Conservation (phyloP, 2,113 vertebrate genomes). For the Podarcis cretensis region DNA sequence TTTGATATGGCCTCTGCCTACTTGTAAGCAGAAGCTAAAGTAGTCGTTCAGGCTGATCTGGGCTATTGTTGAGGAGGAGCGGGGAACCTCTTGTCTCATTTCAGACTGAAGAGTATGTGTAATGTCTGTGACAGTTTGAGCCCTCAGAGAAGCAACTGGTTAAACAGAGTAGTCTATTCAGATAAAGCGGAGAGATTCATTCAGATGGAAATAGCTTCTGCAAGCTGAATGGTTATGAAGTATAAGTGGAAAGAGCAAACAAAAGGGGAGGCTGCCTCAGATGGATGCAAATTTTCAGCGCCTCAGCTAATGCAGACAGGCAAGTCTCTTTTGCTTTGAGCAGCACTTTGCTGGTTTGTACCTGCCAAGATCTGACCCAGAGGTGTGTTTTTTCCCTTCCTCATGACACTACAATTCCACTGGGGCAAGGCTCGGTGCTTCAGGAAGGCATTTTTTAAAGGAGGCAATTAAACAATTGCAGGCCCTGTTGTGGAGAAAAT, state of each 20-base stretch:
- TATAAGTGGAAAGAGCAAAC: slow-evolving; percentile 41
- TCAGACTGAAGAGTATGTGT: slow-evolving; percentile 38
- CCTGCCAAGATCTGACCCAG: slow-evolving; percentile 7
- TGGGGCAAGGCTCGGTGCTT: background rate
- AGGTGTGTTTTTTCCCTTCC: background rate
- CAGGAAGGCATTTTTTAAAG: background rate
- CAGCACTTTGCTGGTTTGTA: slow-evolving; percentile 25
- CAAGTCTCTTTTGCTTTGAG: background rate
- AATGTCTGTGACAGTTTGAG: slow-evolving; percentile 53
- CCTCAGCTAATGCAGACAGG: slow-evolving; percentile 16
- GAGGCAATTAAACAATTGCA: background rate
- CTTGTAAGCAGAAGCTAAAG: slow-evolving; percentile 8
- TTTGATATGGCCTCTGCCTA: slow-evolving; percentile 24
- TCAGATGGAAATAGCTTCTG: slow-evolving; percentile 66
- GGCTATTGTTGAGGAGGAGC: slow-evolving; percentile 28
- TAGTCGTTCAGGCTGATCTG: slow-evolving; percentile 29
- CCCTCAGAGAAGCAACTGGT: slow-evolving; percentile 48
- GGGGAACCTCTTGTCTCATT: slow-evolving; percentile 3
- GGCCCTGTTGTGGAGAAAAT: slow-evolving; percentile 9
- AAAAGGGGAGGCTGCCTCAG: background rate
- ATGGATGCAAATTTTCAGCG: background rate
- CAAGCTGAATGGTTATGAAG: slow-evolving; percentile 23
- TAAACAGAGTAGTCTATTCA: slow-evolving; percentile 61
- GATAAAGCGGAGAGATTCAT: slow-evolving; percentile 49
- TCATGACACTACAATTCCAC: background rate